Base-by-base conservation (phyloP, 2,888 invertebrate species). In the Cerceris ruficornis region DNA sequence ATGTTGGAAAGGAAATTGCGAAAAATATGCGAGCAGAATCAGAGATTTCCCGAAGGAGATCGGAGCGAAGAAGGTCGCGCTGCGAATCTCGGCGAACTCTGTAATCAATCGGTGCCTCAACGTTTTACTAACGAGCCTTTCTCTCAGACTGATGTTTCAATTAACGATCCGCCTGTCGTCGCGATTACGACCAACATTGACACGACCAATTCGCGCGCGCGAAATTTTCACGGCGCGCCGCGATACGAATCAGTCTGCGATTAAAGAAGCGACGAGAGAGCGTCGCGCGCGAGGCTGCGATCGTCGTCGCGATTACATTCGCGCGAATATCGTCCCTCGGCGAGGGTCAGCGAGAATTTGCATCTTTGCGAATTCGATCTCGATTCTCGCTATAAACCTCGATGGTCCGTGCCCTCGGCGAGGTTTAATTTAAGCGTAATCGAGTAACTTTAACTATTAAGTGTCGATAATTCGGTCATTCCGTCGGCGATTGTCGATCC, bases 111-210 rank as follows among this genome's bases (percentile, higher is more conserved):
- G 72, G 75, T 80, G 76, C 79, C 76, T 72, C 66, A 75, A 62
- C 69, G 79, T 82, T 79, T 69, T 58, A 69, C 43, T 72, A 75
- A 82, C 75, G 71, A 81, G 71, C 76, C 76, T 78, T 81, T 58
- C 69, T 43, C 46, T 65, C 74, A 69, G 75, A 79, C 75, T 72
- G 82, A 79, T 64, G 28, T 57, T 80, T 68, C 46, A 66, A 70
- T 17, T 64, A 69, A 74, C 41, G 58, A 64, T 65, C 43, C 46
- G 17, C 54, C 54, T 14, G 60, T 54, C 69, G 46, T 65, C 39
- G 50, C 59, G 4, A 14, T 42, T n/a, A 14, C 42, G 39, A 46
- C 2, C 43, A 8, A 13, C 60, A 43, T n/a, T 42, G 55, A 55
- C 11, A 61, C 60, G 60, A 75, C 73, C 67, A 65, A 65, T 49